Evolutionary conservation across 2,797 vertebrate genomes (phyloP), one percentile per base, ranked within the genome.

Genomic region (Mustela erminea): DNA sequence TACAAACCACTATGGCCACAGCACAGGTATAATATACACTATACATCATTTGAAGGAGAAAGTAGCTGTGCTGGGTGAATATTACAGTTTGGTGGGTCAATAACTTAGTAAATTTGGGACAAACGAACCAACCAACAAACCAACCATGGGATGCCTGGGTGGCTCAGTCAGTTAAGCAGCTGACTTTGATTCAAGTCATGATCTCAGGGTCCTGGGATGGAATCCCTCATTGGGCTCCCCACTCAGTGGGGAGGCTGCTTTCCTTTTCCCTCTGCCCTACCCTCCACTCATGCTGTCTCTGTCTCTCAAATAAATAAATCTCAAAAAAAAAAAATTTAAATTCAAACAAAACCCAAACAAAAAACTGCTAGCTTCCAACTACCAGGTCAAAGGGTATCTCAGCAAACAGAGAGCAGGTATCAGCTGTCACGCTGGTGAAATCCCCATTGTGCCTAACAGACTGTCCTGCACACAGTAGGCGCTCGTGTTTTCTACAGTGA

Each of bases 91-190:
- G 58, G 46, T 78, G 60, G 27, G 38, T 64, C 46, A 52, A 17
- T 38, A 52, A 38, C 54, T 87, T 84, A 83, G n/a, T 32, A 90
- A 83, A 72, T 27, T 83, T 21, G 49, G 81, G 32, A 27, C 86
- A 46, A 74, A 74, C 3, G 23, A 35, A 62, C 27, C 2, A 62
- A 9, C 10, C 3, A 52, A 5, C 15, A 54, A 54, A 2, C 23
- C 49, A 88, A 43, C 35, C 25, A 12, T 68, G n/a, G 66, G 66
- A 17, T 8, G 9, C 18, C 66, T 35, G 66, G n/a, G 66, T 35
- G n/a, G n/a, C n/a, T 68, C n/a, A 35, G 52, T 18, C 52, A 18
- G 52, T 18, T 54, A 18, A 54, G 52, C 52, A 54, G n/a, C n/a
- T 68, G 66, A 18, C n/a, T 68, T 35, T 32, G n/a, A n/a, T n/a